Evolutionary conservation across 2,113 vertebrate species (phyloP).

Genomic region (Urocitellus parryii): DNA sequence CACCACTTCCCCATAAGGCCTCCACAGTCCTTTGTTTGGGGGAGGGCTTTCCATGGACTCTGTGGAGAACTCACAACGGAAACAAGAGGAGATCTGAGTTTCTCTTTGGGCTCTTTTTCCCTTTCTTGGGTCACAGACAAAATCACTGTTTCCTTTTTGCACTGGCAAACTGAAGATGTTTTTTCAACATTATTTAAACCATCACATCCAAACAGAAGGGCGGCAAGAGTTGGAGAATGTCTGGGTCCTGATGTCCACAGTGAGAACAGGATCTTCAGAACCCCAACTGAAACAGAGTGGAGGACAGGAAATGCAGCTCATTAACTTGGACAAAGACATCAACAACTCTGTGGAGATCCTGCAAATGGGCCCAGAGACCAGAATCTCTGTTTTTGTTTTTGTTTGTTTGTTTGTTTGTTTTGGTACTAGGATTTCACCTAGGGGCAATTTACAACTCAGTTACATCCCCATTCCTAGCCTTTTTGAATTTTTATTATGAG

Average conservation of each 20-base stretch:
- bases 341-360: neutral
- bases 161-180: neutral
- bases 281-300: neutral
- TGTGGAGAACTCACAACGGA: neutral
- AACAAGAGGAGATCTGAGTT: neutral
- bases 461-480: no score
- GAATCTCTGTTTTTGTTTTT: no score
- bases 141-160: slow-evolving; percentile 39
- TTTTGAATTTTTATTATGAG: no score
- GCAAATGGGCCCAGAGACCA: no score
- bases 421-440: no score
- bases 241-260: no score
- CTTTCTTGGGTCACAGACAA: neutral
- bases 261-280: neutral
- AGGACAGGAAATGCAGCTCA: neutral
- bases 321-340: no score
- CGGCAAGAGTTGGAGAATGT: neutral
- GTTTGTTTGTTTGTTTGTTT: no score
- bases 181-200: neutral
- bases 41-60: neutral
- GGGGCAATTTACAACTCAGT: no score
- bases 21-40: neutral
- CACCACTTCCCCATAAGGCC: no score
- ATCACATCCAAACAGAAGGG: neutral
- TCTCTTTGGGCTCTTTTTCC: neutral